A percentile compares a stretch with the other conserved stretches of the same genome.
Conservation (phyloP, 2,888 invertebrate species). For the Tigriopus californicus region DNA sequence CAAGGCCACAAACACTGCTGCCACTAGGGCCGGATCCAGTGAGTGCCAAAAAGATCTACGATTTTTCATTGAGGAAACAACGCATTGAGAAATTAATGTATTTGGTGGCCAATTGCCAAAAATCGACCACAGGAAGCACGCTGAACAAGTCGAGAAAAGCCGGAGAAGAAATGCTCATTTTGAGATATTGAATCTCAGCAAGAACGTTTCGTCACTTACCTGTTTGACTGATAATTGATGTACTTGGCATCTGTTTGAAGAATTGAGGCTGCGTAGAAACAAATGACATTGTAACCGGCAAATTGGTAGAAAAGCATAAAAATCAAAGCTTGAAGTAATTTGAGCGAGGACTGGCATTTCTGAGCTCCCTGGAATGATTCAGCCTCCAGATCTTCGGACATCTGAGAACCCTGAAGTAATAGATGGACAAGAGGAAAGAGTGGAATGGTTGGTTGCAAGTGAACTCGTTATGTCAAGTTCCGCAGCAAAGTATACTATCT, state of each 20-base stretch:
- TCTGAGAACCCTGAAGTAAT: background rate
- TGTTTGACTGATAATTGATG: too few species aligned
- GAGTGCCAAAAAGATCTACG: background rate
- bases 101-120: too few species aligned
- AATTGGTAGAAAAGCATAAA: constrained; percentile 12
- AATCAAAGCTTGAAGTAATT: too few species aligned
- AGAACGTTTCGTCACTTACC: too few species aligned
- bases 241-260: background rate
- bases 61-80: background rate
- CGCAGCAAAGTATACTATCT: too few species aligned
- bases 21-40: background rate
- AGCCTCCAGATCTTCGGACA: background rate
- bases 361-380: too few species aligned
- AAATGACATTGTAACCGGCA: constrained; percentile 10
- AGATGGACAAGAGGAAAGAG: background rate
- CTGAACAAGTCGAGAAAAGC: too few species aligned
- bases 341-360: too few species aligned
- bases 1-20: background rate
- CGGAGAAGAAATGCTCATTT: too few species aligned
- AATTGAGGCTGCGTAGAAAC: background rate
- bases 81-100: too few species aligned
- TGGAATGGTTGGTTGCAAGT: background rate
- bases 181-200: too few species aligned
- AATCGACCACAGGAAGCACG: too few species aligned
- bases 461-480: background rate